phyloP scores from a whole-genome alignment of 2,113 vertebrate genomes.

The Oncorhynchus tshawytscha region DNA sequence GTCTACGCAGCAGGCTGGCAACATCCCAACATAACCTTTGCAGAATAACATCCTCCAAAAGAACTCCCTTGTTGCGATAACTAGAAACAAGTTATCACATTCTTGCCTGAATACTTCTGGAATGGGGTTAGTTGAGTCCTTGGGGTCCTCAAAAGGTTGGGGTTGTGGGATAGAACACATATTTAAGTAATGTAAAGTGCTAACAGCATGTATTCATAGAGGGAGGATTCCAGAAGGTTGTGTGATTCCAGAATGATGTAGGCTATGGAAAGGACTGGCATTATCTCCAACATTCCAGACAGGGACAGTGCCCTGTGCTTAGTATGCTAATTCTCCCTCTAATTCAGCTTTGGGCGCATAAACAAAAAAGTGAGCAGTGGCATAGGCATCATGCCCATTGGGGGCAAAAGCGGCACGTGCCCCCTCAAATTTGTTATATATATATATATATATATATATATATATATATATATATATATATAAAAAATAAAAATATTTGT shows the following conservation, averaged over 20 bases:
- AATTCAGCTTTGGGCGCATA: slow-evolving; percentile 48
- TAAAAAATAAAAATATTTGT: no score
- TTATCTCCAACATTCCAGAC: slow-evolving; percentile 1
- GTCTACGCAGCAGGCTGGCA: no score
- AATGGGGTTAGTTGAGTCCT: no score
- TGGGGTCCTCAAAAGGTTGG: no score
- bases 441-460: no score
- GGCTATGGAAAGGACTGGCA: not conserved
- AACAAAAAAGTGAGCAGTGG: slow-evolving; percentile 55
- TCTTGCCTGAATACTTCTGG: not conserved
- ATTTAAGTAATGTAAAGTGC: not conserved
- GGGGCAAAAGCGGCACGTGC: no score
- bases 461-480: no score
- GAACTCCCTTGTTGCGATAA: no score
- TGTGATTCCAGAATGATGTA: not conserved
- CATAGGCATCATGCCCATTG: no score
- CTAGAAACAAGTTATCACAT: not conserved
- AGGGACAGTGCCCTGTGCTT: slow-evolving; percentile 32
- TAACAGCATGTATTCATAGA: not conserved
- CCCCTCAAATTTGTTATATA: no score
- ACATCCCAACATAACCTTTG: no score
- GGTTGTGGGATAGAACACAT: not conserved
- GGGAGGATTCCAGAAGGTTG: not conserved
- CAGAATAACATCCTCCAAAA: no score
- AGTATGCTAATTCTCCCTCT: slow-evolving; percentile 67